A percentile compares a stretch with the other conserved stretches of the same genome.
phyloP scores from a whole-genome alignment of 2,797 vertebrate genomes.

The Octomys mimax region DNA sequence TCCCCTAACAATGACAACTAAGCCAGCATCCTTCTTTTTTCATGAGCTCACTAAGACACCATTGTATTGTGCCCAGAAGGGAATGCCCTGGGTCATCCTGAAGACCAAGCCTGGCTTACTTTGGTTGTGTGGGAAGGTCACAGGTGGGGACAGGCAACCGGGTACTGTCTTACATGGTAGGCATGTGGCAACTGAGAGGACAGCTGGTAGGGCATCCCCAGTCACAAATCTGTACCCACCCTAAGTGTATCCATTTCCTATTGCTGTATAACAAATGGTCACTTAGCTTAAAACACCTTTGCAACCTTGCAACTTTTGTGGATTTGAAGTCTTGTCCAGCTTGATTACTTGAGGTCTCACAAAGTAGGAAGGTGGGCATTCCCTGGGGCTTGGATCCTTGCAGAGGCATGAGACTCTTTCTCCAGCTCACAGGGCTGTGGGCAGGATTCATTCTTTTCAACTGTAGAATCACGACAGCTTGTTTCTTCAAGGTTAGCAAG shows the following conservation, averaged over 20 bases:
- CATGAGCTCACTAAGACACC: not conserved
- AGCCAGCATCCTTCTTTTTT: not conserved
- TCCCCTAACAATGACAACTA: fast-evolving
- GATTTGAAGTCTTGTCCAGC: not conserved
- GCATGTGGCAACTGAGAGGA: fast-evolving
- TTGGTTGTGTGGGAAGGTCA: not conserved
- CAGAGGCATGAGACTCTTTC: not conserved
- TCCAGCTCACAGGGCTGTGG: not conserved
- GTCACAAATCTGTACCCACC: fast-evolving
- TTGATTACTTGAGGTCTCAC: not conserved
- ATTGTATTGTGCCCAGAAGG: not conserved
- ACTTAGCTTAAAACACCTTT: too few relatives aligned
- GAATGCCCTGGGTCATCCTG: not conserved
- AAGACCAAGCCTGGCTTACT: not conserved
- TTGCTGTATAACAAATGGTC: not conserved
- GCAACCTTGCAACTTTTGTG: not conserved
- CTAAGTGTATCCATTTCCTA: not conserved
- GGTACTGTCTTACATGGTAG: fast-evolving
- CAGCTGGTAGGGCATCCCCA: fast-evolving
- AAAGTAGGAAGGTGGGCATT: not conserved
- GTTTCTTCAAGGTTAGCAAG: not conserved
- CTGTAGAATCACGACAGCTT: not conserved
- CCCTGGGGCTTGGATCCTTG: not conserved
- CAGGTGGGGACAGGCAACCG: not conserved
- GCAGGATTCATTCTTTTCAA: not conserved